phyloP scores from a whole-genome alignment of 2,888 invertebrate species.

The Meloe dianella region DNA sequence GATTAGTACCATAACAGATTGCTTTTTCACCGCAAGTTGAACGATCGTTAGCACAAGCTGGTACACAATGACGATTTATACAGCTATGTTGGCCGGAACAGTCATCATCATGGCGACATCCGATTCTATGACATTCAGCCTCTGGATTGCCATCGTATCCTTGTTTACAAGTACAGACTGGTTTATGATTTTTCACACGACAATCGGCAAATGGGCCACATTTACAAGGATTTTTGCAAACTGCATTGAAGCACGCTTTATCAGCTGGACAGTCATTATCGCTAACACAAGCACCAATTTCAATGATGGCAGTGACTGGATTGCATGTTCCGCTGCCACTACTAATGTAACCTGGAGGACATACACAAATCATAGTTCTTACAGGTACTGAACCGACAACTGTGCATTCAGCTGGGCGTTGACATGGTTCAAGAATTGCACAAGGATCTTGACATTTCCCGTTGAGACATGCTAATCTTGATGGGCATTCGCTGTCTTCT shows the following conservation, averaged over 20 bases:
- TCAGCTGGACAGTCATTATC: conserved; percentile 81
- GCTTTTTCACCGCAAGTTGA: conserved; percentile 78
- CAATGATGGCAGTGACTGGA: conserved; percentile 67
- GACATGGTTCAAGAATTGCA: conserved; percentile 76
- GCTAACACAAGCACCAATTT: conserved; percentile 72
- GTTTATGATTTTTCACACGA: conserved; percentile 82
- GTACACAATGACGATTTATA: conserved; percentile 80
- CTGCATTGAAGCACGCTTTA: conserved; percentile 78
- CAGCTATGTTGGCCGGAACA: conserved; percentile 86
- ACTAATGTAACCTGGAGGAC: conserved; percentile 86
- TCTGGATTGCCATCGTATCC: conserved; percentile 87
- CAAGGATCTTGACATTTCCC: conserved; percentile 86
- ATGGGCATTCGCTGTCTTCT: conserved; percentile 82
- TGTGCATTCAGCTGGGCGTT: conserved; percentile 78
- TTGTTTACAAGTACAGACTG: conserved; percentile 82
- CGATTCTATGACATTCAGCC: conserved; percentile 76
- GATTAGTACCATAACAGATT: conserved; percentile 79
- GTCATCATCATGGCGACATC: conserved; percentile 76
- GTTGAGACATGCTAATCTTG: conserved; percentile 79
- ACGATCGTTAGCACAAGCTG: conserved; percentile 76
- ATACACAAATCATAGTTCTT: conserved; percentile 87
- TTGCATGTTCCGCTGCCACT: conserved; percentile 82
- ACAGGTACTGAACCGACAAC: conserved; percentile 83
- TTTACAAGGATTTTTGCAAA: conserved; percentile 84
- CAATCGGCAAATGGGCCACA: conserved; percentile 88